Evolutionary conservation across 2,888 invertebrate species (phyloP).

Genomic region (Automeris io): DNA sequence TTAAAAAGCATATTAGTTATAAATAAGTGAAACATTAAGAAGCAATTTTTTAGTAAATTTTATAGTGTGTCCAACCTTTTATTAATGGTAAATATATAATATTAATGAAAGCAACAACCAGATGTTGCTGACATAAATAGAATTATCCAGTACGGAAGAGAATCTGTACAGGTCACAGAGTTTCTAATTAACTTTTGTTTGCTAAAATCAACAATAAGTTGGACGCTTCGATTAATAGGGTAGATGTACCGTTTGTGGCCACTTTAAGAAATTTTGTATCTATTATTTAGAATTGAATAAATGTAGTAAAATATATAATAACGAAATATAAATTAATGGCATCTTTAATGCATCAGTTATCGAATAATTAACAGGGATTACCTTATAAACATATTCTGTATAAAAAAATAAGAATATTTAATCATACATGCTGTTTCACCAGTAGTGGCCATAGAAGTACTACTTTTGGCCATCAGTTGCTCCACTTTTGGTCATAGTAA

Average conservation of each 20-base stretch:
- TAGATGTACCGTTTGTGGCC: too few species aligned
- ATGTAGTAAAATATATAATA: too few species aligned
- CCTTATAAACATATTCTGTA: neutral
- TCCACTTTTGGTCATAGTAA: too few species aligned
- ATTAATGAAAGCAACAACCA: constrained; percentile 27
- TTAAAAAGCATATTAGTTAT: constrained; percentile 16
- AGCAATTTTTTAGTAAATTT: neutral
- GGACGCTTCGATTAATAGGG: constrained; percentile 1
- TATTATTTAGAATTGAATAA: too few species aligned
- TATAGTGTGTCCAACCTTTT: constrained; percentile 3
- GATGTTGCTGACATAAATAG: constrained; percentile 41
- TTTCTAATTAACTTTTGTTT: constrained; percentile 40
- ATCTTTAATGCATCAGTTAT: neutral
- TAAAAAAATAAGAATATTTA: too few species aligned
- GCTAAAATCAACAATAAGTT: constrained; percentile 33
- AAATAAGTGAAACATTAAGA: constrained; percentile 6
- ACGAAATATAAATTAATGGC: too few species aligned
- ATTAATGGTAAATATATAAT: constrained; percentile 24
- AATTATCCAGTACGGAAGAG: constrained; percentile 27
- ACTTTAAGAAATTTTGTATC: too few species aligned
- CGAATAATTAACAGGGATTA: neutral
- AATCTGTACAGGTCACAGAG: constrained; percentile 40
- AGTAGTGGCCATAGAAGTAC: too few species aligned
- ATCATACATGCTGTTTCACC: too few species aligned
- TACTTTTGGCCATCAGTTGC: too few species aligned